phyloP scores from a whole-genome alignment of 2,888 invertebrate species.

The Pollenia griseotomentosa region DNA sequence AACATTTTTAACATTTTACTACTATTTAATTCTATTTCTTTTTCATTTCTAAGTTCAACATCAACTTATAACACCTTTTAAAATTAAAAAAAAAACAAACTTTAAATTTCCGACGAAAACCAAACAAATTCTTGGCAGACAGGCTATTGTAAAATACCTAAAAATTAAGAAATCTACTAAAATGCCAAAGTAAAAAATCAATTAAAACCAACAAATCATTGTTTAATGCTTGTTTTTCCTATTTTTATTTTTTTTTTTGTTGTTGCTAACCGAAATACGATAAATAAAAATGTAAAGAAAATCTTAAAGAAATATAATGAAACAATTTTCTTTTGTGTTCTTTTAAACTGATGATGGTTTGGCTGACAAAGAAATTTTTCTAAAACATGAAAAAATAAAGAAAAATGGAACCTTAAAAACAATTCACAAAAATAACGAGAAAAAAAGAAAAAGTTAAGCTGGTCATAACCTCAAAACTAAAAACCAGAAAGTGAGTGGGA shows the following conservation, averaged over 20 bases:
- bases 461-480: slow-evolving; percentile 69
- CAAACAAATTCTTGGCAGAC: background rate
- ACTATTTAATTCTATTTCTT: slow-evolving; percentile 49
- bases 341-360: slow-evolving; percentile 30
- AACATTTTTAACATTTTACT: slow-evolving; percentile 71
- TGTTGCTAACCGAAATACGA: slow-evolving; percentile 66
- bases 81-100: slow-evolving; percentile 7
- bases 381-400: background rate
- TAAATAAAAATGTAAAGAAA: slow-evolving; percentile 34
- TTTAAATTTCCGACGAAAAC: slow-evolving; percentile 10
- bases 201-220: slow-evolving; percentile 61
- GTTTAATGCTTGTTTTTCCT: slow-evolving; percentile 19
- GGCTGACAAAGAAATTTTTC: slow-evolving; percentile 38
- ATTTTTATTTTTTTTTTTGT: slow-evolving; percentile 1
- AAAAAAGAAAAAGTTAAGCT: slow-evolving; percentile 53
- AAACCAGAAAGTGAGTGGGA: slow-evolving; percentile 53
- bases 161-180: background rate
- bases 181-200: slow-evolving; percentile 59
- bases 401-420: slow-evolving; percentile 15
- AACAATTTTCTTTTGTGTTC: slow-evolving; percentile 25
- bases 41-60: slow-evolving; percentile 45
- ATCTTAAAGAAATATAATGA: slow-evolving; percentile 15
- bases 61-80: slow-evolving; percentile 23
- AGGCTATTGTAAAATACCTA: slow-evolving; percentile 5
- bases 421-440: slow-evolving; percentile 17